Base-by-base conservation (phyloP, 2,888 invertebrate species). In the Chaitophorus viminalis region DNA sequence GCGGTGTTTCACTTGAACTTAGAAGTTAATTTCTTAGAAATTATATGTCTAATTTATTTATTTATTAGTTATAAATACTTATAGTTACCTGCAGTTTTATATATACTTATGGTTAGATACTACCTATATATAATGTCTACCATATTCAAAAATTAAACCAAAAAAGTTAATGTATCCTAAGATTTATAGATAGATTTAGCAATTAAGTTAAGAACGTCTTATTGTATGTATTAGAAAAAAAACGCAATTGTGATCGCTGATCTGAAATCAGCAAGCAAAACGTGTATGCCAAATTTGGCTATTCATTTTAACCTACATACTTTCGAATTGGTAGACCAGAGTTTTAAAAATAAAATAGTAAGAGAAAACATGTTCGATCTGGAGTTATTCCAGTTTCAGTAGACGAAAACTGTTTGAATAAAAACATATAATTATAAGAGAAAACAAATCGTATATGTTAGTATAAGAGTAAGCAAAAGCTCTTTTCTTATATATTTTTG, bases 211-310 rank as follows among this genome's bases (percentile, higher is more conserved):
- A 3, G 6, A 18, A 25, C 21, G 60, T 60, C 21, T 60, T 60
- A 25, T 60, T 11, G 46, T 46, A 46, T 1, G 14, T 46, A 14
- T 14, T 0, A 46, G n/a, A 46, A 11, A 46, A 46, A 46, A 60
- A 6, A 25, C 60, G 25, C 1, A 60, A 18, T 60, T 54, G 6
- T 1, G 60, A 60, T 25, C 4, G 2, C 33, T 72, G 31, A 33
- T 33, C 33, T 21, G 31, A 52, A 39, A 70, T 52, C 65, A 29
- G 29, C 21, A n/a, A 68, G 31, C 54, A 82, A 74, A 82, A 82
- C 82, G 72, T 74, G 82, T 82, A 74, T 82, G 33, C 74, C 54
- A 60, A 82, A 82, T 82, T 74, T 82, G 72, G 74, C 9, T n/a
- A 36, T 36, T 54, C 31, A 54, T 74, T 82, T 74, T 36, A 29